Conservation (phyloP, 2,113 vertebrate genomes). For the Empidonax traillii region DNA sequence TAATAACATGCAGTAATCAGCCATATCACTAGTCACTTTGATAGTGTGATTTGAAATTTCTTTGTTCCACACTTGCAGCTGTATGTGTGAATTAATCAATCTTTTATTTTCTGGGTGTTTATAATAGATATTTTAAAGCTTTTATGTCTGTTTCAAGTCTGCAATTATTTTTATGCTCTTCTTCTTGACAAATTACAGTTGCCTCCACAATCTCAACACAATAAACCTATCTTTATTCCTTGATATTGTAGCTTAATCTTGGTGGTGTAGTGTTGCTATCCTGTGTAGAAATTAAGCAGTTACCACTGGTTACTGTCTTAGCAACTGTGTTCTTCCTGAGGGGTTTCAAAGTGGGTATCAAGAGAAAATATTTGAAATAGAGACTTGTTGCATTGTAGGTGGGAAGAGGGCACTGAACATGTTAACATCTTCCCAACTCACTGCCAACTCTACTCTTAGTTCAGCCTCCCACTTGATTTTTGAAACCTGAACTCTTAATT, state of each 20-base stretch:
- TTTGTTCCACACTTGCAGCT: not conserved
- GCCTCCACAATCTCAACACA: not conserved
- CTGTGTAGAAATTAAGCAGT: not conserved
- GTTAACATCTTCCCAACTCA: not conserved
- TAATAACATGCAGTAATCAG: not conserved
- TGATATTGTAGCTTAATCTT: not conserved
- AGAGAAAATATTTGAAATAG: not conserved
- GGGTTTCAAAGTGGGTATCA: not conserved
- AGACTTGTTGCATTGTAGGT: not conserved
- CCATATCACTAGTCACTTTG: not conserved
- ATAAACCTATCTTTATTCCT: not conserved
- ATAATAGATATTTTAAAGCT: not conserved
- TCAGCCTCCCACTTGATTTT: constrained; percentile 6
- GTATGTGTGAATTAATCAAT: not conserved
- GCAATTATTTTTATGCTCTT: not conserved
- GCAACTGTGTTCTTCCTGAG: not conserved
- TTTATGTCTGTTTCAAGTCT: not conserved
- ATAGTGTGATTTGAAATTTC: not conserved
- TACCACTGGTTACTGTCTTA: not conserved
- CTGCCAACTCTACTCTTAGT: not conserved
- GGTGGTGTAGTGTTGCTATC: not conserved
- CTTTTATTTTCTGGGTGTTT: not conserved
- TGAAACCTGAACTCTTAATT: constrained; percentile 15
- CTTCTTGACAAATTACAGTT: not conserved
- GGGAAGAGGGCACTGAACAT: not conserved